Evolutionary conservation across 2,113 vertebrate species (phyloP).

Genomic region (Tetrax tetrax): DNA sequence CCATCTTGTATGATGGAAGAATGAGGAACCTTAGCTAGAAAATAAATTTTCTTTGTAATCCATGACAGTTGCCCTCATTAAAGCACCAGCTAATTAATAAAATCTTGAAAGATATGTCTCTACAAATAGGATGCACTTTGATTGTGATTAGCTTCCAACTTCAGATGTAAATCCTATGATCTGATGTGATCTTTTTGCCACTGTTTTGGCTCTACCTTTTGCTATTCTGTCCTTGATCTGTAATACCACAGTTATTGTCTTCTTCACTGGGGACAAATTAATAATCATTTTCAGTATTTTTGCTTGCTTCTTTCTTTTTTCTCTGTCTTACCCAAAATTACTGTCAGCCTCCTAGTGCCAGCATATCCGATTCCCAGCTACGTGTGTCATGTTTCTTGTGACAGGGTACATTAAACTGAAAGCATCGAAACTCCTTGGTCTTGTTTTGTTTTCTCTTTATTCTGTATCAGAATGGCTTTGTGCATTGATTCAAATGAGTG

Average conservation of each 20-base stretch:
- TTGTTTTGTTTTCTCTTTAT: background rate
- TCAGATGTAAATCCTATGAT: background rate
- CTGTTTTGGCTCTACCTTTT: background rate
- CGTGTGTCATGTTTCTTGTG: background rate
- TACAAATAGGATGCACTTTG: background rate
- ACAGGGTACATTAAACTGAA: background rate
- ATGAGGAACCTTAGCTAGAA: background rate
- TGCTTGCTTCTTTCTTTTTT: background rate
- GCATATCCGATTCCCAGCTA: background rate
- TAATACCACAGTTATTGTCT: background rate
- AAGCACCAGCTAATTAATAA: background rate
- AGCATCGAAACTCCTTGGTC: background rate
- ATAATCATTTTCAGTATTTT: background rate
- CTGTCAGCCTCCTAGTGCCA: background rate
- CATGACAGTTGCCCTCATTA: background rate
- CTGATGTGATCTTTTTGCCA: background rate
- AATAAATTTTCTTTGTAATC: background rate
- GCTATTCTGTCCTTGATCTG: background rate
- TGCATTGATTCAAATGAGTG: background rate
- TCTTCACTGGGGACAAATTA: background rate
- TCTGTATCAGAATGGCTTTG: background rate
- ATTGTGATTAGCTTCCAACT: background rate
- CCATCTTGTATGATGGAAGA: background rate
- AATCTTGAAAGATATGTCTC: background rate
- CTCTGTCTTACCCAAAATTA: background rate